Evolutionary conservation across 2,797 vertebrate genomes (phyloP).

Genomic region (Rhabdophis nuchalis): DNA sequence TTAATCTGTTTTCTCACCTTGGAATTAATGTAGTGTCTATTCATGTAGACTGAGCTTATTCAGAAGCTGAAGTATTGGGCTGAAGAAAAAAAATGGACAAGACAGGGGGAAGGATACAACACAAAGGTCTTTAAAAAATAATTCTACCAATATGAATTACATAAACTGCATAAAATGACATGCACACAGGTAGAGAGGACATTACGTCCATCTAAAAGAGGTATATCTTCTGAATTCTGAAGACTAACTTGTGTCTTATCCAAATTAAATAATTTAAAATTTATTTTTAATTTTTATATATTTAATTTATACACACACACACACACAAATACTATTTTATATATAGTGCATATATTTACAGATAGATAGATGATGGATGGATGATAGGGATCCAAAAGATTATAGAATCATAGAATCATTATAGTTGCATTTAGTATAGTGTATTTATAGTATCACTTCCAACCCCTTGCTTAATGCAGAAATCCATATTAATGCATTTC

Average conservation of each 20-base stretch:
- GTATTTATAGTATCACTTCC: not conserved
- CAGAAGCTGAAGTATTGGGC: conserved; percentile 13
- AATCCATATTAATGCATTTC: not conserved
- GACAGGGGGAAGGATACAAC: not conserved
- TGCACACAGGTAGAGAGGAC: not conserved
- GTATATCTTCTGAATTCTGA: not conserved
- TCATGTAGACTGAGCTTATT: conserved; percentile 36
- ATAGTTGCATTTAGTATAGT: not conserved
- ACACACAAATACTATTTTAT: too few relatives aligned
- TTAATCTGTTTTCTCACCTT: conserved; percentile 67
- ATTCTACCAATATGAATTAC: not conserved
- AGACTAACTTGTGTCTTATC: not conserved
- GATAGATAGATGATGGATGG: too few relatives aligned
- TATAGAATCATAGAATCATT: not conserved
- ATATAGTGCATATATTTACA: too few relatives aligned
- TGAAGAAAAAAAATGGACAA: not conserved
- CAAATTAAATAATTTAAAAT: not conserved
- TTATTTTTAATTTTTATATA: too few relatives aligned
- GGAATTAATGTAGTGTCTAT: conserved; percentile 58
- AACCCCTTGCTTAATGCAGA: not conserved
- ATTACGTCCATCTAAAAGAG: not conserved
- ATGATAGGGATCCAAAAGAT: not conserved
- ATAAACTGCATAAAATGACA: conserved; percentile 4
- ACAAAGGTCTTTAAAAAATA: not conserved
- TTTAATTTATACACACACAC: too few relatives aligned